Conservation (phyloP, 2,888 invertebrate genomes). For the Pinctada fucata region DNA sequence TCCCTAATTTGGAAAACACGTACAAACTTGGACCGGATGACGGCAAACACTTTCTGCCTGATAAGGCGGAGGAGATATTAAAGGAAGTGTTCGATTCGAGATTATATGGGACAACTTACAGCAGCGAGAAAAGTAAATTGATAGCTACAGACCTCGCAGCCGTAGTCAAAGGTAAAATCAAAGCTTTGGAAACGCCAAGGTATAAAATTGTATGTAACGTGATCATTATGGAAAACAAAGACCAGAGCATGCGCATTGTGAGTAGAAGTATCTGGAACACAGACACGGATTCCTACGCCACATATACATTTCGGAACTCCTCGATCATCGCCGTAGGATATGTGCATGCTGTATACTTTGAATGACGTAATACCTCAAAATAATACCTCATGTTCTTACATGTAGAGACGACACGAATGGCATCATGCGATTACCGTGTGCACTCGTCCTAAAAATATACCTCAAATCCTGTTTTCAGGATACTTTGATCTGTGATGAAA, state of each 20-base stretch:
- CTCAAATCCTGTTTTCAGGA: too few relatives aligned
- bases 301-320: slow-evolving; percentile 60
- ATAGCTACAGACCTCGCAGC: slow-evolving; percentile 59
- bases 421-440: too few relatives aligned
- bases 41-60: slow-evolving; percentile 52
- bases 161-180: slow-evolving; percentile 61
- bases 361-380: slow-evolving; percentile 39
- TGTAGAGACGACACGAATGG: too few relatives aligned
- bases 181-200: slow-evolving; percentile 61
- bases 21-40: slow-evolving; percentile 64
- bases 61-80: slow-evolving; percentile 56
- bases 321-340: slow-evolving; percentile 64
- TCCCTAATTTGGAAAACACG: slow-evolving; percentile 61
- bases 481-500: too few relatives aligned
- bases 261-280: slow-evolving; percentile 67
- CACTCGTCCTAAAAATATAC: too few relatives aligned
- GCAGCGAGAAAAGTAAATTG: slow-evolving; percentile 54
- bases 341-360: slow-evolving; percentile 67
- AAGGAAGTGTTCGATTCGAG: slow-evolving; percentile 55
- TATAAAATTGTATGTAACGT: slow-evolving; percentile 70
- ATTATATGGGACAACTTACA: slow-evolving; percentile 58
- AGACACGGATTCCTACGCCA: slow-evolving; percentile 65
- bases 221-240: slow-evolving; percentile 64
- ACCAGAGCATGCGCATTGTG: slow-evolving; percentile 66
- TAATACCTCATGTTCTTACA: too few relatives aligned